Conservation (phyloP, 1,140 invertebrate species). For the Odontomachus brunneus region DNA sequence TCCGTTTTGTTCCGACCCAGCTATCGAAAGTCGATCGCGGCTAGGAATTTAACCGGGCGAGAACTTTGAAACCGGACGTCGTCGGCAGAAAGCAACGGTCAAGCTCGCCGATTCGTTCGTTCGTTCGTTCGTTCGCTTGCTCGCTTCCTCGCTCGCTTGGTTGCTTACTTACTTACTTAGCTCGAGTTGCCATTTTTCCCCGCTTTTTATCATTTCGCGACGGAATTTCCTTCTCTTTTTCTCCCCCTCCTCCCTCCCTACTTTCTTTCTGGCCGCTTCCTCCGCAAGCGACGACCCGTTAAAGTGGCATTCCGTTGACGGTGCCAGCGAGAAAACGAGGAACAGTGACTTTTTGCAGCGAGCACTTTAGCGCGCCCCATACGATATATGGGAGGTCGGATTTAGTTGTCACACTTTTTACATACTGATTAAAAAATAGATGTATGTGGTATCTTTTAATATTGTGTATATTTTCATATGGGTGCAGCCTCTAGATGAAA, state of each 20-base stretch:
- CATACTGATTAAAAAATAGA: no score
- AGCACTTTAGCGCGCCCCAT: neutral
- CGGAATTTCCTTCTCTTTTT: conserved; percentile 40
- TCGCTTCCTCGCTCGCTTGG: no score
- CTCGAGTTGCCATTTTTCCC: conserved; percentile 35
- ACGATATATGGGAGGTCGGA: neutral
- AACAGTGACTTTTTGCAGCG: neutral
- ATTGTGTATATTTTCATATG: no score
- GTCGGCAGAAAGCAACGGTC: conserved; percentile 35
- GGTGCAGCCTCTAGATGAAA: no score
- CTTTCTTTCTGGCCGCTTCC: neutral
- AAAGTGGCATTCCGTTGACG: conserved; percentile 35
- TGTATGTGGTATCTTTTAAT: no score
- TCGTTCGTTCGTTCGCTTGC: no score
- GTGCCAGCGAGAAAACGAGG: neutral
- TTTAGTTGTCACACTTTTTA: no score
- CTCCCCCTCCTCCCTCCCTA: no score
- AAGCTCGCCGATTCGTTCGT: neutral
- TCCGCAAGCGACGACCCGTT: conserved; percentile 30
- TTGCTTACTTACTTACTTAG: conserved; percentile 31
- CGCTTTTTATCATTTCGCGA: conserved; percentile 17
- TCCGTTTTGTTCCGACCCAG: conserved; percentile 21
- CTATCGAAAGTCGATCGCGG: conserved; percentile 49
- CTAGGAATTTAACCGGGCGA: conserved; percentile 10
- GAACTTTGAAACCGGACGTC: conserved; percentile 37